These are phyloP conservation scores for Vandiemenella viatica DNA, from an alignment of 2,888 invertebrate species.

Conservation along the genomic window DNA sequence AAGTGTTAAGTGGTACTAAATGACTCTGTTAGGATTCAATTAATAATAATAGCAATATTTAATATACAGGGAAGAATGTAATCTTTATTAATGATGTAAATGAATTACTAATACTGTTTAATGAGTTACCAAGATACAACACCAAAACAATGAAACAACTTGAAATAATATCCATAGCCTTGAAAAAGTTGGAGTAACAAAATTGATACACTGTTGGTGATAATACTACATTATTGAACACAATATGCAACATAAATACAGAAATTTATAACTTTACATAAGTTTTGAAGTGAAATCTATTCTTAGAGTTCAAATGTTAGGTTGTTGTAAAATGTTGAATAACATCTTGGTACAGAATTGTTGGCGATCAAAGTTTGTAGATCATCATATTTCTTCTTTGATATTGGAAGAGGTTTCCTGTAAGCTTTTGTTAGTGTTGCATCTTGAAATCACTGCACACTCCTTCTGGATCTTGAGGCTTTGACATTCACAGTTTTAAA, in stretches of 20 bases:
- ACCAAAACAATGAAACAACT: neutral
- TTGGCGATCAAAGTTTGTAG: conserved; percentile 5
- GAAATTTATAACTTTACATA: neutral
- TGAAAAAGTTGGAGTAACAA: neutral
- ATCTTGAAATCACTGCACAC: neutral
- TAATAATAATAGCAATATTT: neutral
- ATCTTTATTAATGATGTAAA: conserved; percentile 3
- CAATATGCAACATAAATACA: neutral
- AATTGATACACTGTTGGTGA: too few relatives aligned
- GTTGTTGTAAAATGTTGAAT: conserved; percentile 3
- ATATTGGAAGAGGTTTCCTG: neutral
- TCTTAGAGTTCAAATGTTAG: conserved; percentile 2
- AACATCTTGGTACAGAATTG: conserved; percentile 2
- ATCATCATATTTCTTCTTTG: conserved; percentile 1
- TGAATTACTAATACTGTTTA: neutral
- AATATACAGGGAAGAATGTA: neutral
- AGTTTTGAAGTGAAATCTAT: conserved; percentile 5
- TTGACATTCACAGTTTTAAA: conserved; percentile 1
- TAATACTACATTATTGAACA: neutral
- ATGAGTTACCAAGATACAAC: neutral
- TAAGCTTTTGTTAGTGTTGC: neutral
- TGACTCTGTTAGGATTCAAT: neutral
- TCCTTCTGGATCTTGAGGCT: conserved; percentile 6
- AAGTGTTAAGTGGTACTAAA: neutral
- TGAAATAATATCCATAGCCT: neutral